phyloP scores from a whole-genome alignment of 2,888 invertebrate species.

The Holacanthella duospinosa region DNA sequence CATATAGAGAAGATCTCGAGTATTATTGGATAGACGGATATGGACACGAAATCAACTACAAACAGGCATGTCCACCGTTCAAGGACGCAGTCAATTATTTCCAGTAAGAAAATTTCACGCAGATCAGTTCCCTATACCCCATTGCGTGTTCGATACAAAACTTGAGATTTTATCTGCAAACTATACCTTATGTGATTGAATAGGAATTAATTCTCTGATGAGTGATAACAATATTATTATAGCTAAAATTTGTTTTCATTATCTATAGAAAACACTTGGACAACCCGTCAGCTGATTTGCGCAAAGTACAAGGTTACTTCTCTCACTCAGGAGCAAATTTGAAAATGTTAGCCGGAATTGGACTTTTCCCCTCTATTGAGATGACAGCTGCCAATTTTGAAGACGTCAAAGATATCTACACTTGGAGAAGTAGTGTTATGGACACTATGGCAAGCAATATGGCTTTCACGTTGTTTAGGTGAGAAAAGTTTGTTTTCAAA shows the following conservation, averaged over 20 bases:
- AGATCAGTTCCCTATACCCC: too few relatives aligned
- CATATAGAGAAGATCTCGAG: constrained; percentile 65
- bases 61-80: constrained; percentile 64
- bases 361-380: constrained; percentile 53
- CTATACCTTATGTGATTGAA: too few relatives aligned
- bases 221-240: neutral
- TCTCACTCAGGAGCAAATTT: constrained; percentile 71
- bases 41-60: constrained; percentile 59
- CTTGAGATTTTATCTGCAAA: too few relatives aligned
- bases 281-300: constrained; percentile 3
- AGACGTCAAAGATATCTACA: constrained; percentile 42
- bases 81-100: constrained; percentile 59
- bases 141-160: too few relatives aligned
- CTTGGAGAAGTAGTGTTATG: constrained; percentile 54
- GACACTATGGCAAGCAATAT: constrained; percentile 67
- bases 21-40: constrained; percentile 76
- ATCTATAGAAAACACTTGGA: neutral
- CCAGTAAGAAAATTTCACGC: constrained; percentile 46
- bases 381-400: constrained; percentile 49
- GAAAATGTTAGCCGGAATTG: constrained; percentile 61
- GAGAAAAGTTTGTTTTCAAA: neutral
- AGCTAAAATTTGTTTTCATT: neutral
- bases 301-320: constrained; percentile 54
- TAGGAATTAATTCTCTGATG: constrained; percentile 1
- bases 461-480: constrained; percentile 32